Conservation (phyloP, 2,797 vertebrate genomes). For the Hippoglossus hippoglossus region DNA sequence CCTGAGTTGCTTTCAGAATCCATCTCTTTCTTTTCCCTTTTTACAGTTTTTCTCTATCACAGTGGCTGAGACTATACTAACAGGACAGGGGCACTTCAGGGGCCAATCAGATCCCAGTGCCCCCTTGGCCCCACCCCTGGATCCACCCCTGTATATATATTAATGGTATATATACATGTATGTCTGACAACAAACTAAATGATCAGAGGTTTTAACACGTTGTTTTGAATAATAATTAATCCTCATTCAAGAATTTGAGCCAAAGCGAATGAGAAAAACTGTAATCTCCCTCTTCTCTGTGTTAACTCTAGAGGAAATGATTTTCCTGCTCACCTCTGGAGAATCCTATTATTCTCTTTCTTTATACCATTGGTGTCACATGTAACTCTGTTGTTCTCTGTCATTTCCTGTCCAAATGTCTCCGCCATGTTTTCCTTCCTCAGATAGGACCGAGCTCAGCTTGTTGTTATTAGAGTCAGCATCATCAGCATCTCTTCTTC, state of each 20-base stretch:
- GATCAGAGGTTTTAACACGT: too few species aligned
- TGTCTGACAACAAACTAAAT: too few species aligned
- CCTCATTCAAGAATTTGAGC: too few species aligned
- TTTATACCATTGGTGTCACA: not conserved
- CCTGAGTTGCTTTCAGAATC: not conserved
- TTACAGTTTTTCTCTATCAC: too few species aligned
- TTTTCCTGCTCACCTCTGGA: constrained; percentile 1
- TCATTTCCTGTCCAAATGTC: constrained; percentile 5
- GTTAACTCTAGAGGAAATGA: constrained; percentile 12
- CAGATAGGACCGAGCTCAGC: not conserved
- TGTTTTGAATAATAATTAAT: too few species aligned
- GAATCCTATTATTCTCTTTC: constrained; percentile 6
- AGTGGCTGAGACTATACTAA: too few species aligned
- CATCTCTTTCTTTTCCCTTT: not conserved
- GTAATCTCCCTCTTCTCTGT: not conserved
- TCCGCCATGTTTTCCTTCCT: not conserved
- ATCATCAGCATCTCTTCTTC: not conserved
- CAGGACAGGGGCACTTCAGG: too few species aligned
- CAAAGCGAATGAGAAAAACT: too few species aligned
- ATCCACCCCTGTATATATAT: too few species aligned
- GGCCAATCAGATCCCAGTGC: too few species aligned
- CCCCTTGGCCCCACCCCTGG: too few species aligned
- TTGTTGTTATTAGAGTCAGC: not conserved
- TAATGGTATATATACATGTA: too few species aligned
- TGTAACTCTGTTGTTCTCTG: constrained; percentile 1